Base-by-base conservation (phyloP, 2,888 invertebrate genomes). In the Drosophila meridiana region DNA sequence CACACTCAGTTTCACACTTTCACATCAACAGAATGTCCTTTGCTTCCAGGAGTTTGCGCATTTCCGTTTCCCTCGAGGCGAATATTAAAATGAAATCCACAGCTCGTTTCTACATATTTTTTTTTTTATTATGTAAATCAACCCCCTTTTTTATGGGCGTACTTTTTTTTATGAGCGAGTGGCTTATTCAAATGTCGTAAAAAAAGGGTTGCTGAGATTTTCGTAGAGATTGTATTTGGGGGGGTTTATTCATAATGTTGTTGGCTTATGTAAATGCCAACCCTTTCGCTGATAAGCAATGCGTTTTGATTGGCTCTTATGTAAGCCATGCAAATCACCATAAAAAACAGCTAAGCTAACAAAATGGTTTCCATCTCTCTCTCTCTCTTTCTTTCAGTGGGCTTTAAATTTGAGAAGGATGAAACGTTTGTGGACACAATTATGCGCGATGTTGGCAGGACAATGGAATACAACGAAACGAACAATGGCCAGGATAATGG, bases 1-100 rank as follows among this genome's bases (percentile, higher is more conserved):
- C 60, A 82, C 70, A 78, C 82, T 72, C 86, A 66, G 72, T 48
- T 63, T 61, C 48, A n/a, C n/a, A 28, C 28, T 26, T 53, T 45
- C 28, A 75, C 85, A 88, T 85, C 28, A 14, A 45, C 26, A 45
- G 45, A n/a, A 42, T 30, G 40, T 56, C 40, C 40, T 40, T 4
- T n/a, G n/a, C 13, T 30, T 48, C n/a, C 7, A 57, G 70, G 87
- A 81, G 87, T 83, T 70, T 86, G 85, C 85, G 85, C 80, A 82
- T 50, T 14, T 50, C 53, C 73, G 13, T 56, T 42, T 56, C 73
- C 86, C 85, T 40, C 48, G 75, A 78, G 83, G 78, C 59, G 55
- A 80, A 86, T 82, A 90, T 90, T 87, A 90, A 92, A 90, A 92
- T 91, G 91, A 91, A 88, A 82, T 72, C 79, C 74, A 62, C 34